Conservation (phyloP, 2,113 vertebrate species). For the Burhinus oedicnemus region DNA sequence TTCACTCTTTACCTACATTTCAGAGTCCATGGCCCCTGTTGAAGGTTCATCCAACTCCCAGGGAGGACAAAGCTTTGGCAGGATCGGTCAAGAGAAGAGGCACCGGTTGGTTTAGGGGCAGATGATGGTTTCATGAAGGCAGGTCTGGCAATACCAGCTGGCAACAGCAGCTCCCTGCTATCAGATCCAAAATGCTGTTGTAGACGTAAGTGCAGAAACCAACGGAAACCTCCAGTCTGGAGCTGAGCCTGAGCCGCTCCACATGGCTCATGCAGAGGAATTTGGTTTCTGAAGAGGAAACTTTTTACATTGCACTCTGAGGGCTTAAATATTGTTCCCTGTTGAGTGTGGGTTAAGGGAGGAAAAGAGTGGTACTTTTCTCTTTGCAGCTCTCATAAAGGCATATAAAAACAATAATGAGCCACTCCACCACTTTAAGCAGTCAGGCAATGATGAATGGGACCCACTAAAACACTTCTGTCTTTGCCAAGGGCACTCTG, state of each 20-base stretch:
- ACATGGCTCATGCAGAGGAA: accelerated
- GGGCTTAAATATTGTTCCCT: neutral
- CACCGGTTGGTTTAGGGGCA: neutral
- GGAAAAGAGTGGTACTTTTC: neutral
- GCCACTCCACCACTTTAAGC: constrained; percentile 30
- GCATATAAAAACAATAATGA: constrained; percentile 39
- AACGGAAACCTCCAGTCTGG: neutral
- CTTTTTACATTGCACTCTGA: neutral
- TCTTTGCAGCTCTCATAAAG: neutral
- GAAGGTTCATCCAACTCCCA: neutral
- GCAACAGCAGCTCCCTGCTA: neutral
- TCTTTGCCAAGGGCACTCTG: constrained; percentile 29
- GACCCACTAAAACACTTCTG: constrained; percentile 23
- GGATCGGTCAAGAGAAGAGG: neutral
- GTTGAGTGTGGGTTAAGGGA: neutral
- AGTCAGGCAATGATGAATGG: constrained; percentile 26
- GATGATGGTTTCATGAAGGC: neutral
- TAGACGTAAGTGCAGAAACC: neutral
- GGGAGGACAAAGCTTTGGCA: neutral
- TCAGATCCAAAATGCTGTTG: neutral
- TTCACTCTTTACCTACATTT: neutral
- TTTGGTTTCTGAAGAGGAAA: neutral
- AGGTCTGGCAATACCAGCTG: neutral
- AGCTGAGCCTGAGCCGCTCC: neutral
- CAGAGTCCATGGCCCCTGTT: neutral